A percentile compares a stretch with the other conserved stretches of the same genome.
phyloP scores from a whole-genome alignment of 1,140 invertebrate species.

The Tetragonula clypearis region DNA sequence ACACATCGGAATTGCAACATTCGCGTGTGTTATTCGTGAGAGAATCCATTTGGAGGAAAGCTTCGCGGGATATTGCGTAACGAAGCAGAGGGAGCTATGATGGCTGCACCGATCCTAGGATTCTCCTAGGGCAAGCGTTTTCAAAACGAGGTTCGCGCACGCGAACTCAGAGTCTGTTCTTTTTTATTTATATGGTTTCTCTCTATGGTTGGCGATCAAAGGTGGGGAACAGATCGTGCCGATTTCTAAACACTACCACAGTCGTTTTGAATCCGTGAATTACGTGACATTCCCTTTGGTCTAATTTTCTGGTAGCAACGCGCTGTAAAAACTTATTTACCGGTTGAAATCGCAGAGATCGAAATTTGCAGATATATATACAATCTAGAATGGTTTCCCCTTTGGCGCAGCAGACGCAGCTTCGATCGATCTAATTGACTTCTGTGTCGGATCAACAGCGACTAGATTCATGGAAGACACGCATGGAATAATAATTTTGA shows the following conservation, averaged over 20 bases:
- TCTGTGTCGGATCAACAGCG: constrained; percentile 31
- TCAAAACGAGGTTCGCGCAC: background rate
- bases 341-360: too few species aligned
- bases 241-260: too few species aligned
- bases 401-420: background rate
- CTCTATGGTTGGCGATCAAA: too few species aligned
- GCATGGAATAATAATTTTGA: constrained; percentile 20
- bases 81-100: background rate
- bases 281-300: too few species aligned
- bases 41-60: constrained; percentile 36
- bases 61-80: constrained; percentile 28
- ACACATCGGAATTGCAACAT: constrained; percentile 37
- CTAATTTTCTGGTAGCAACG: too few species aligned
- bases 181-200: too few species aligned
- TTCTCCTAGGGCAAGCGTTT: background rate
- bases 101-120: too few species aligned
- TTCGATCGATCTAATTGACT: constrained; percentile 41
- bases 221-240: too few species aligned
- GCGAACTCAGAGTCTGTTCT: too few species aligned
- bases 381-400: background rate
- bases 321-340: too few species aligned
- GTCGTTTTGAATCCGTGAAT: too few species aligned
- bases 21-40: constrained; percentile 14
- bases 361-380: too few species aligned
- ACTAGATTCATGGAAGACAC: constrained; percentile 55